Evolutionary conservation across 2,113 vertebrate genomes (phyloP), one percentile per base, ranked within the genome.

Genomic region (Gallinago paraguaiae): DNA sequence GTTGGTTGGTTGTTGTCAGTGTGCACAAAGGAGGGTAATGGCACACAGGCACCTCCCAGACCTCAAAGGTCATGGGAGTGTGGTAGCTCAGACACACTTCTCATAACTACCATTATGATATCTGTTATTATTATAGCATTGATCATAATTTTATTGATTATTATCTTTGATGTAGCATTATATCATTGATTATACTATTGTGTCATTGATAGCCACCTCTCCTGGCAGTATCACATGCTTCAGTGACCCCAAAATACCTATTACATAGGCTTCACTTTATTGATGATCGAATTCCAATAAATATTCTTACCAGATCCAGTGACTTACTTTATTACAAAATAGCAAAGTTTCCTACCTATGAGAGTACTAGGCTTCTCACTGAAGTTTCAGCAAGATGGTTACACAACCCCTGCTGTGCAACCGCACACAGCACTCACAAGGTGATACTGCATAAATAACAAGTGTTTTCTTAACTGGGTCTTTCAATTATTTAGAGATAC

Each of bases 401-500:
- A 56, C 15, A 70, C 64, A 74, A 37, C 35, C 43, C 60, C 43
- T 70, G 46, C 51, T 71, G 63, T 13, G 91, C 50, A 45, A 56
- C 65, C 2, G 0, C 78, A 79, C 19, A 1, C 69, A 72, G 60
- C 69, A 39, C 50, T 68, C 53, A 53, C 57, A 59, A 76, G 74
- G 81, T n/a, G 45, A 89, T 87, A 77, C 28, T 46, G 87, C 74
- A 76, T 65, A 87, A 92, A 80, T 76, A 95, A 85, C 78, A 87
- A 91, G 78, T 53, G 82, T 89, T 95, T 94, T 61, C 84, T 95
- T 96, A 93, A 93, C 78, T 30, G 7, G 14, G 61, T 70, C 82
- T 82, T 88, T 95, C 78, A 85, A 94, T 96, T 94, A 96, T 94
- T 95, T 88, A 95, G 43, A 92, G 67, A 37, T 60, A 85, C 57